Base-by-base conservation (phyloP, 2,797 vertebrate species). In the Antennarius maculatus region DNA sequence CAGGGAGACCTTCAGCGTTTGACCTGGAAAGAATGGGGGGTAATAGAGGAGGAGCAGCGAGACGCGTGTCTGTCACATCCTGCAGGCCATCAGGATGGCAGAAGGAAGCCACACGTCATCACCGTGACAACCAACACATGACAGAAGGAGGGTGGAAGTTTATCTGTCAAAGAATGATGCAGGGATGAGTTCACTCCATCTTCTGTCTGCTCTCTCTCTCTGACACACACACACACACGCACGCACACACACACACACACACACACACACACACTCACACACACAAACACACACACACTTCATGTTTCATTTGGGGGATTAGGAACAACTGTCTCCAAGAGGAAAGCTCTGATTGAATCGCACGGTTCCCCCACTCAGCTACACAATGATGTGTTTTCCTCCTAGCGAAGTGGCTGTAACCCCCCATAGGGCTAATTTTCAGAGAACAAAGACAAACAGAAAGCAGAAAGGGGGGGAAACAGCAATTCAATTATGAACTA, bases 61-160 rank as follows among this genome's bases (percentile, higher is more conserved):
- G 76, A 71, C 3, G n/a, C 58, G 64, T 46, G 69, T 79, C 81
- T 81, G 81, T 87, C 76, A 79, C 82, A 68, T 81, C 82, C 77
- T 69, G 80, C 69, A 65, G 46, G 58, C 77, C 65, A 80, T 82
- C 86, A 86, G 69, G 80, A 76, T 82, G 81, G 69, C 87, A 84
- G 84, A 77, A 84, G 86, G 86, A 84, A 87, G 83, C 79, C 81
- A 85, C 87, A 87, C 83, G 67, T 91, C 89, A 89, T 89, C 75
- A 16, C 72, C 23, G 71, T 81, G 88, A 88, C 78, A 83, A 86
- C 80, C 71, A 83, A 83, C 59, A 71, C 66, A 52, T 85, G 82
- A 84, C 77, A 54, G 75, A 69, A 71, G 57, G 77, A 77, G 74
- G 81, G 66, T 87, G 76, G 74, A 82, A 86, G 83, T 71, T 43